Evolutionary conservation across 2,113 vertebrate genomes (phyloP).

Genomic region (Litocranius walleri): DNA sequence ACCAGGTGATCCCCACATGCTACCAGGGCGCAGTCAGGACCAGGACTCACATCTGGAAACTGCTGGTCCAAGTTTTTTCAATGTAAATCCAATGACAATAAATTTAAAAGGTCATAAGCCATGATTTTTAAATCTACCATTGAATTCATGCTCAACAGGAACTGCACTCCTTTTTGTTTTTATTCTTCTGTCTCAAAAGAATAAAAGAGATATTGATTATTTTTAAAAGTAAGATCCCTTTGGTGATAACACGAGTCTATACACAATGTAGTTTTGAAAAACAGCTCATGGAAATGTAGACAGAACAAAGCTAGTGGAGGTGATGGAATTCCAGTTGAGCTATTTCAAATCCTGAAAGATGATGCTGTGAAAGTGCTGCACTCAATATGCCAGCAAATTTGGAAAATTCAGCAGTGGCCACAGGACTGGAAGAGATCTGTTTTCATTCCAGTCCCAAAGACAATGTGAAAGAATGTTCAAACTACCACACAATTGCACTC

Average conservation of each 20-base stretch:
- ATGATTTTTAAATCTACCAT: not conserved
- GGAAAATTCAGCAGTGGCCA: not conserved
- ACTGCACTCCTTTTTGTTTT: not conserved
- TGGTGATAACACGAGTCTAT: not conserved
- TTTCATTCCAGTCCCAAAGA: not conserved
- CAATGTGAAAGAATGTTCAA: not conserved
- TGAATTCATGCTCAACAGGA: not conserved
- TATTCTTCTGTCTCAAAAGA: conserved; percentile 23
- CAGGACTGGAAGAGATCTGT: not conserved
- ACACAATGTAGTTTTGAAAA: conserved; percentile 33
- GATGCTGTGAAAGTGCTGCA: not conserved
- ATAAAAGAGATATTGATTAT: not conserved
- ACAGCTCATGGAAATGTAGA: not conserved
- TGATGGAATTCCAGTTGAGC: not conserved
- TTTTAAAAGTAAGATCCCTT: conserved; percentile 38
- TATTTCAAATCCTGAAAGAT: not conserved
- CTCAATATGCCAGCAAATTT: not conserved
- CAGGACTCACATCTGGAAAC: not conserved
- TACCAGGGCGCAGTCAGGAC: not conserved
- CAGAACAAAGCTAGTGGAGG: too few relatives aligned
- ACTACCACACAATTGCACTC: not conserved
- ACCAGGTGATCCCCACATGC: not conserved
- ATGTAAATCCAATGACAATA: not conserved
- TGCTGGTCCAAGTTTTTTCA: not conserved
- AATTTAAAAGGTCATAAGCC: not conserved